phyloP scores from a whole-genome alignment of 2,797 vertebrate genomes.

The Cyprinodon diabolis region DNA sequence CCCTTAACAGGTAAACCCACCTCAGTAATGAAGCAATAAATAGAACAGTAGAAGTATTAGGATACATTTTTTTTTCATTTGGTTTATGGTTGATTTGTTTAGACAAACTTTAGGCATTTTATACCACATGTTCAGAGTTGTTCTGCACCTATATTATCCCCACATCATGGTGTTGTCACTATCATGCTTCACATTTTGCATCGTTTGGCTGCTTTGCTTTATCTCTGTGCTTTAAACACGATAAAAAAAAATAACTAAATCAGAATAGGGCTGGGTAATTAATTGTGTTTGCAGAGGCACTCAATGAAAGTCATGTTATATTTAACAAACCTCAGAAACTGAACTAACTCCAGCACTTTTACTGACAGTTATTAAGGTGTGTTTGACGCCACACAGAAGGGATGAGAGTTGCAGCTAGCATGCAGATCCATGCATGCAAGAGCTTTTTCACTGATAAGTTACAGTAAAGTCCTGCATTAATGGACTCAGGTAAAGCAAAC shows the following conservation, averaged over 20 bases:
- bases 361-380: no score
- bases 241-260: neutral
- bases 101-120: neutral
- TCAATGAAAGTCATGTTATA: no score
- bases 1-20: constrained; percentile 89
- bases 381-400: no score
- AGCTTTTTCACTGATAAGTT: no score
- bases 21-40: neutral
- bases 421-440: no score
- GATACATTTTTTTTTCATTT: neutral
- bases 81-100: neutral
- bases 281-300: no score
- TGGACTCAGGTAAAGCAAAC: no score
- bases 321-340: no score
- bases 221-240: neutral
- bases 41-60: neutral
- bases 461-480: no score
- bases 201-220: neutral
- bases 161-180: neutral
- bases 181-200: neutral
- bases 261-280: neutral
- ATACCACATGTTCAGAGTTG: neutral
- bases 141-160: neutral
- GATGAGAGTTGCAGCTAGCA: no score
- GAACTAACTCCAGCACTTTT: no score